Base-by-base conservation (phyloP, 2,888 invertebrate species). In the Calameuta idolon region DNA sequence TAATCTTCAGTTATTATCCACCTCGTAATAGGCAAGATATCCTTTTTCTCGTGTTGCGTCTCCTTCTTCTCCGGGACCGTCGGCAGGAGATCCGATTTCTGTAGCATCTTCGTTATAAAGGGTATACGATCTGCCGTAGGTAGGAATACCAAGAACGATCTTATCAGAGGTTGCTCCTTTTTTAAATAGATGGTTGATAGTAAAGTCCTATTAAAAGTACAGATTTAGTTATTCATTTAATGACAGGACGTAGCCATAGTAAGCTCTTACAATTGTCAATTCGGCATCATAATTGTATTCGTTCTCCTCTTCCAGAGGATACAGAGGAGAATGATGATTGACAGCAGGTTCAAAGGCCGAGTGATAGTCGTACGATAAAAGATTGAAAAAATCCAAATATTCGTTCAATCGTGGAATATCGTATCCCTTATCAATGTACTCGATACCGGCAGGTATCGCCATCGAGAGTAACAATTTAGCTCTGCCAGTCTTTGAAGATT, bases 401-500 rank as follows among this genome's bases (percentile, higher is more conserved):
- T 95, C 95, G 90, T 97, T 97, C 78, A 98, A 92, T 85, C 96
- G 96, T 80, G 96, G 96, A 78, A 98, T 94, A 87, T 98, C 98
- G 90, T 97, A 98, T 81, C 98, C 98, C 90, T 98, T 97, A 89
- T 97, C 96, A 84, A 98, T 96, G 89, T 98, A 97, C 90, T 98
- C 97, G 84, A 97, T 96, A 34, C 98, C 98, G 2, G 98, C 98
- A 0, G 98, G 98, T 40, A 98, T 97, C 15, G 98, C 98, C 96
- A 98, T 97, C 11, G 98, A 97, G 31, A 98, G 92, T 76, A 98
- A 92, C 55, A 98, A 93, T 81, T 95, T 91, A 0, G 96, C 93
- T 86, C 96, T 94, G 82, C 97, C 97, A 4, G 97, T 97, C 92
- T 97, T 96, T 82, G 95, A 94, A 0, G 96, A 94, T 90, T 98